Conservation (phyloP, 2,797 vertebrate species). For the Todus mexicanus region DNA sequence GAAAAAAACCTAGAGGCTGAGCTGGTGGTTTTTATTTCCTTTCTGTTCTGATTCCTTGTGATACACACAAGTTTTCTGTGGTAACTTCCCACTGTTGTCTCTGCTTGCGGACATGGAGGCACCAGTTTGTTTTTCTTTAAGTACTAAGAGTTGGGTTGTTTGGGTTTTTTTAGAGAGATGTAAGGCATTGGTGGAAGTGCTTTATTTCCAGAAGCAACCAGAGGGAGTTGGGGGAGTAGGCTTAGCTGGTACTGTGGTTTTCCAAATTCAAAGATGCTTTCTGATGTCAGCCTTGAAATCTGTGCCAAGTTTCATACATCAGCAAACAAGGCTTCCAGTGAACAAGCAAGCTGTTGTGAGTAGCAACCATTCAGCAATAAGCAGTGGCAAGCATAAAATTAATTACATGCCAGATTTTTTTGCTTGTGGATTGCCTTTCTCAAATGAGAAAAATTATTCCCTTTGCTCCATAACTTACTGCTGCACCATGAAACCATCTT, state of each 20-base stretch:
- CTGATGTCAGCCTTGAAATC: background rate
- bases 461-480: background rate
- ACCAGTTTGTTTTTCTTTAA: conserved; percentile 4
- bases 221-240: background rate
- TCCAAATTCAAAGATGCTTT: background rate
- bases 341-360: conserved; percentile 41
- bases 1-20: background rate
- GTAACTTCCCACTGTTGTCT: background rate
- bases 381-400: background rate
- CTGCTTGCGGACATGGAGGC: background rate
- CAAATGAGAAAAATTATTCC: background rate
- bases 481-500: background rate
- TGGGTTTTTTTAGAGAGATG: background rate
- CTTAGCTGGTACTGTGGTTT: background rate
- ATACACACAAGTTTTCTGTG: background rate
- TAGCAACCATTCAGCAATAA: conserved; percentile 21
- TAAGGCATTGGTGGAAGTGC: background rate
- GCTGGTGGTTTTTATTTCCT: background rate
- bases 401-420: background rate
- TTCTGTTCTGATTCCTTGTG: conserved; percentile 3
- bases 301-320: conserved; percentile 31
- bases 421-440: background rate
- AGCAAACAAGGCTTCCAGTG: conserved; percentile 25
- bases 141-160: background rate
- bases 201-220: conserved; percentile 3